Evolutionary conservation across 2,888 invertebrate genomes (phyloP), one percentile per base, ranked within the genome.

Genomic region (Lacanobia wlatinum): DNA sequence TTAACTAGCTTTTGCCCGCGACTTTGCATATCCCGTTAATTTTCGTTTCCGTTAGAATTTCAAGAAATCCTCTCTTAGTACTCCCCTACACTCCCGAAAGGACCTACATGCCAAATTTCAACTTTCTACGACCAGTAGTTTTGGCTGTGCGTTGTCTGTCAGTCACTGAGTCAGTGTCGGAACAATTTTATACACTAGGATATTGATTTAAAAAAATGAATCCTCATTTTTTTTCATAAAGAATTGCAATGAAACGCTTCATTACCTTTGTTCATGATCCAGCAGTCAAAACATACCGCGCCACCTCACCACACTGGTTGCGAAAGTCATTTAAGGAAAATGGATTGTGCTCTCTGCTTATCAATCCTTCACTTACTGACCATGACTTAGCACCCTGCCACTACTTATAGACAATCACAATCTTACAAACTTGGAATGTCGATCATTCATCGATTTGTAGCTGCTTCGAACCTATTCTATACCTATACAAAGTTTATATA

Each of bases 381-480:
- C 55, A 79, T 79, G 79, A 78, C 53, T 79, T 69, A 74, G 78
- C 74, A 69, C n/a, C 12, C 46, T 48, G 56, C 28, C n/a, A 43
- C 52, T 60, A 74, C 52, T 65, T 79, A 67, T 16, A 78, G 61
- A 77, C 78, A 73, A 66, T 78, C 67, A 55, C 50, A 55, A 73
- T 73, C 73, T 67, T 34, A 40, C 40, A 64, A 68, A 78, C 58
- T 38, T 64, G 21, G 0, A 69, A 56, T 61, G 55, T 60, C 79
- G 55, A 59, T 79, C 67, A 78, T 63, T 78, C 67, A 59, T 38
- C 18, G 34, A 59, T 63, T 63, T 50, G 34, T 46, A 70, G 48
- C 55, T 50, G 59, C 9, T n/a, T 6, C 12, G 3, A 76, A 58
- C 7, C 21, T 10, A n/a, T 43, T 62, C 12, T 0, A 38, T 48